Evolutionary conservation across 2,888 invertebrate species (phyloP).

Genomic region (Lamellibrachia satsuma): DNA sequence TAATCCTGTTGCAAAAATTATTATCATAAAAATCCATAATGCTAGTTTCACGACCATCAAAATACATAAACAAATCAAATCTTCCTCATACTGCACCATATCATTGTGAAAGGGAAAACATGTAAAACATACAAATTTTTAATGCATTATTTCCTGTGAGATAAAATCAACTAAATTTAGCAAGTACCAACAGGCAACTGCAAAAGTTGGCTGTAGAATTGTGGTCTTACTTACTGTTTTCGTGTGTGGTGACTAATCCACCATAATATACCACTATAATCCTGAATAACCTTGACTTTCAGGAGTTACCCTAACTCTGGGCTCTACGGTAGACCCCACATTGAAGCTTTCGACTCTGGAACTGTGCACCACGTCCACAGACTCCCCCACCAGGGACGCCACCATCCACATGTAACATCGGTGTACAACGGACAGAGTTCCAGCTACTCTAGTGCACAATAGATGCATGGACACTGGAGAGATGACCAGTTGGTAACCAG

Average conservation of each 20-base stretch:
- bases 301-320: constrained; percentile 5
- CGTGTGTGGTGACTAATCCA: neutral
- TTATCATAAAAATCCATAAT: too few relatives aligned
- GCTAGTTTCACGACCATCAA: too few relatives aligned
- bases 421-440: neutral
- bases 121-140: too few relatives aligned
- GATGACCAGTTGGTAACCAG: neutral
- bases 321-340: neutral
- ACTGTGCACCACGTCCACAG: neutral
- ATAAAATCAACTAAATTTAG: too few relatives aligned
- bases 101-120: too few relatives aligned
- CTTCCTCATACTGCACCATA: too few relatives aligned
- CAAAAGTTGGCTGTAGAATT: too few relatives aligned
- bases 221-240: too few relatives aligned
- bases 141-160: too few relatives aligned
- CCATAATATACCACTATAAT: neutral
- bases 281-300: neutral
- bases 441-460: neutral
- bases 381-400: neutral
- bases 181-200: too few relatives aligned
- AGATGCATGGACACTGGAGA: neutral
- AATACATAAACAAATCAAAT: too few relatives aligned
- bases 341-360: neutral
- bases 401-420: neutral
- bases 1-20: too few relatives aligned